Evolutionary conservation across 2,113 vertebrate species (phyloP), one percentile per base, ranked within the genome.

Genomic region (Patagioenas fasciata): DNA sequence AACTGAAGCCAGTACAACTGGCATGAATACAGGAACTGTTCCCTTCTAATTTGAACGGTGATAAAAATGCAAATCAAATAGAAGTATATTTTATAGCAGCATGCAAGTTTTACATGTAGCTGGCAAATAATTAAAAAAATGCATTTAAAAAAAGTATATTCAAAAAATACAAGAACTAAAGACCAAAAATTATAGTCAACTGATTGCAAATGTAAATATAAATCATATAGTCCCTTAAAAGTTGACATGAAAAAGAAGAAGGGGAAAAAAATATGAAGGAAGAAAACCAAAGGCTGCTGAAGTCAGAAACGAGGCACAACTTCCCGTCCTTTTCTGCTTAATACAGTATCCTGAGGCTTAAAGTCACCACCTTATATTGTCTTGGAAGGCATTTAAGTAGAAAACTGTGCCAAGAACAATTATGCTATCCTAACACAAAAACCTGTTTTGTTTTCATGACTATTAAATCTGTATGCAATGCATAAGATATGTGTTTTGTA

Each of bases 1-100:
- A 97, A 89, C 51, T 80, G 69, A 96, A 69, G 58, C 69, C 61
- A 79, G 60, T 53, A 78, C 48, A 88, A 91, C 24, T 64, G 36
- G 40, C 85, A 24, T 57, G 48, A 95, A 61, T 57, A 60, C 3
- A 75, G 69, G 60, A 70, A 31, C 10, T 11, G 12, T 14, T 54
- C 69, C 29, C 69, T 51, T 51, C 66, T 70, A 85, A 60, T 89
- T 78, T 86, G 85, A 86, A 82, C 0, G 7, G 29, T 34, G 44
- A 87, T 26, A 88, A 91, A 91, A 95, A 96, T 25, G 13, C 9
- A 88, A 84, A 80, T 71, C 11, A 69, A 88, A 66, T 29, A 5
- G 34, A 65, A 58, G 9, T 25, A 29, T 19, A 74, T 89, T 91
- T 92, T 56, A 71, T 15, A 93, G 51, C 29, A 89, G 65, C 25